Conservation (phyloP, 2,888 invertebrate genomes). For the Acleris sparsana region DNA sequence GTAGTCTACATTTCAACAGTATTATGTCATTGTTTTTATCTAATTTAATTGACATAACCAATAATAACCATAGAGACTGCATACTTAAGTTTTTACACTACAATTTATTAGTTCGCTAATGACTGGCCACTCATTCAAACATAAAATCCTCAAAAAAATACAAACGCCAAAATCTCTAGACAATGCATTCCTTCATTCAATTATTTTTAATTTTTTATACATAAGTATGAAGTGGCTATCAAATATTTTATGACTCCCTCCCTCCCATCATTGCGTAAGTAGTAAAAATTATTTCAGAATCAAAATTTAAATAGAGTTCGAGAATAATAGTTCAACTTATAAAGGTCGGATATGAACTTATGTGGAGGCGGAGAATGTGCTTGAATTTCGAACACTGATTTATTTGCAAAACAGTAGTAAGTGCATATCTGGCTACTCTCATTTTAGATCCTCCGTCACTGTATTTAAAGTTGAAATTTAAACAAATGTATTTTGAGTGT, state of each 20-base stretch:
- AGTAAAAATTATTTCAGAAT: conserved; percentile 9
- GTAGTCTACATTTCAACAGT: conserved; percentile 35
- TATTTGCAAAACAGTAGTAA: background rate
- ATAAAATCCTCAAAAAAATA: conserved; percentile 1
- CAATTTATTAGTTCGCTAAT: conserved; percentile 11
- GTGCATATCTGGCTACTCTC: background rate
- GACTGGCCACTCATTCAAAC: conserved; percentile 5
- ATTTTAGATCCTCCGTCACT: background rate
- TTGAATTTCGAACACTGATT: conserved; percentile 46
- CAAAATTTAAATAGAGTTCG: conserved; percentile 18
- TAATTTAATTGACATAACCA: conserved; percentile 50
- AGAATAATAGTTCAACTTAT: conserved; percentile 42
- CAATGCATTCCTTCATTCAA: conserved; percentile 23
- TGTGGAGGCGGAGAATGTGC: conserved; percentile 53
- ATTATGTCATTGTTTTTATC: conserved; percentile 53
- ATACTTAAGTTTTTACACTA: background rate
- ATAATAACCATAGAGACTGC: conserved; percentile 38
- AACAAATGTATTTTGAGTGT: background rate
- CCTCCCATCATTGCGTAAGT: conserved; percentile 32
- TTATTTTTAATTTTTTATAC: conserved; percentile 42
- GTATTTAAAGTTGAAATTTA: conserved; percentile 1
- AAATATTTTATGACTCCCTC: conserved; percentile 33
- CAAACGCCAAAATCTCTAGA: background rate
- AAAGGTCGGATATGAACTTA: conserved; percentile 43
- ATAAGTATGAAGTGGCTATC: conserved; percentile 35